phyloP scores from a whole-genome alignment of 1,140 invertebrate genomes.

The Caenorhabditis tropicalis region DNA sequence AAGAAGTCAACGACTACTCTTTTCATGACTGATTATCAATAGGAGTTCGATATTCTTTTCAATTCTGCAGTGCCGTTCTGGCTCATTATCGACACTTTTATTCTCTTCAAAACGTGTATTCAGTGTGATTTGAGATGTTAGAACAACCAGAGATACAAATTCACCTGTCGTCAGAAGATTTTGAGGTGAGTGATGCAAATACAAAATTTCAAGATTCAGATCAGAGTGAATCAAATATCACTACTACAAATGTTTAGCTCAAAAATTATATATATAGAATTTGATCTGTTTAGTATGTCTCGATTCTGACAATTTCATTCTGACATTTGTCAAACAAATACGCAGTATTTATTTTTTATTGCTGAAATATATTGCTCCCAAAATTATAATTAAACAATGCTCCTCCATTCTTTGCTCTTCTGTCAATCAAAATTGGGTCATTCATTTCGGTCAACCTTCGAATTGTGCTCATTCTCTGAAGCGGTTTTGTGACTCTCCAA shows the following conservation, averaged over 20 bases:
- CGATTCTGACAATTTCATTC: too few species aligned
- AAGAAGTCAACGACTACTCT: background rate
- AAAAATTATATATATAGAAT: too few species aligned
- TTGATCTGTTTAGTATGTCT: too few species aligned
- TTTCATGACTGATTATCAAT: background rate
- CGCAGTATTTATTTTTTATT: too few species aligned
- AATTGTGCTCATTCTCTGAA: background rate
- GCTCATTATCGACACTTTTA: too few species aligned
- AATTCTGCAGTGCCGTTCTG: background rate
- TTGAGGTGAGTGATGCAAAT: background rate
- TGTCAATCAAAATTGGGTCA: background rate
- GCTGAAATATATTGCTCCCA: background rate
- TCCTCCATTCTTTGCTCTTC: background rate
- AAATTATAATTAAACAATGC: background rate
- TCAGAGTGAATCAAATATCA: too few species aligned
- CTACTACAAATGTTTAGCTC: too few species aligned
- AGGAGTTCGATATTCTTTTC: background rate
- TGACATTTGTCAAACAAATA: too few species aligned
- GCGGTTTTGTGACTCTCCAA: background rate
- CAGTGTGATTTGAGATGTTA: background rate
- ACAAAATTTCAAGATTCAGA: too few species aligned
- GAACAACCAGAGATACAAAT: slow-evolving; percentile 6
- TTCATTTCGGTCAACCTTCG: background rate
- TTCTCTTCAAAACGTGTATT: too few species aligned
- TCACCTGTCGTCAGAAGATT: background rate